Conservation (phyloP, 2,113 vertebrate species). For the Trochalopteron elliotii region DNA sequence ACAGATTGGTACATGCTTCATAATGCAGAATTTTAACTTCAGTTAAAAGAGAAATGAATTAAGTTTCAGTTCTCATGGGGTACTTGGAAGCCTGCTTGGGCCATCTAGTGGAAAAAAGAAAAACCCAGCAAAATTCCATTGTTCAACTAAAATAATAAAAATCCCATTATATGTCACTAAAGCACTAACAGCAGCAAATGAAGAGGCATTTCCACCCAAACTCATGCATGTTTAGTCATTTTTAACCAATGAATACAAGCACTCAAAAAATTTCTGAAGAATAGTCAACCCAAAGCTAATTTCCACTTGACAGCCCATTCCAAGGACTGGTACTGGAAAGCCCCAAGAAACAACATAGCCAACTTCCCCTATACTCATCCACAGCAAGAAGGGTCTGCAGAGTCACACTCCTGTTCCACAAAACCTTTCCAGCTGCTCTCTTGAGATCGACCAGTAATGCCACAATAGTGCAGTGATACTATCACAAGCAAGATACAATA, state of each 20-base stretch:
- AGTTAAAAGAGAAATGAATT: background rate
- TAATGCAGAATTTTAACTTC: background rate
- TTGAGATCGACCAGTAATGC: background rate
- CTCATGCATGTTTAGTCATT: background rate
- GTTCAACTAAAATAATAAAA: background rate
- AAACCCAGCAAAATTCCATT: background rate
- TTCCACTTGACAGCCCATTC: background rate
- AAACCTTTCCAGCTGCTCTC: background rate
- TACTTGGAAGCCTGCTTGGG: background rate
- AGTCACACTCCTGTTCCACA: background rate
- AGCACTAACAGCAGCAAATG: background rate
- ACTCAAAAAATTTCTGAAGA: background rate
- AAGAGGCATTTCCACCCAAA: background rate
- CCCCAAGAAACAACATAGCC: rapidly evolving
- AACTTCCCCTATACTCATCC: background rate
- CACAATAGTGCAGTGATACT: background rate
- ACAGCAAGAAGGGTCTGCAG: rapidly evolving
- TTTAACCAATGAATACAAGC: background rate
- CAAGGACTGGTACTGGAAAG: background rate
- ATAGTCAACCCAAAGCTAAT: background rate
- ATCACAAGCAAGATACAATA: background rate
- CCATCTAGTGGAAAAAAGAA: slow-evolving; percentile 48
- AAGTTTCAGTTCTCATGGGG: background rate
- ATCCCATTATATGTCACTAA: background rate
- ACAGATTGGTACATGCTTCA: background rate